A percentile compares a stretch with the other conserved stretches of the same genome.
Evolutionary conservation across 2,113 vertebrate species (phyloP).

Genomic region (Malaclemys terrapin): DNA sequence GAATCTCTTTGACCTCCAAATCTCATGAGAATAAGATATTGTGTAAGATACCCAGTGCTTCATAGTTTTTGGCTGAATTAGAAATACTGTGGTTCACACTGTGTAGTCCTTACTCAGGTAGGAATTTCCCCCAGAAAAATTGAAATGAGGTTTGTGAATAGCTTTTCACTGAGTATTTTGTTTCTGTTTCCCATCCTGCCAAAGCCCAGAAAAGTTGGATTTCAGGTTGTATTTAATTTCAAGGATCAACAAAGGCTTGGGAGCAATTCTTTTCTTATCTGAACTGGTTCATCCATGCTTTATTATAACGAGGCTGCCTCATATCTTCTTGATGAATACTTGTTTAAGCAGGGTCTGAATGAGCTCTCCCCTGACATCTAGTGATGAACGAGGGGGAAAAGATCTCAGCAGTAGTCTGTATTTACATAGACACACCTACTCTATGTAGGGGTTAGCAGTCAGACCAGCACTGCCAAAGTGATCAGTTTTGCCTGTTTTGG

Average conservation of each 20-base stretch:
- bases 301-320: background rate
- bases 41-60: background rate
- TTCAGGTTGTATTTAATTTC: background rate
- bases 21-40: accelerated
- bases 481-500: background rate
- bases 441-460: background rate
- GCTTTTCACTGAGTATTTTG: background rate
- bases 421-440: background rate
- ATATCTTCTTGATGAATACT: background rate
- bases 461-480: background rate
- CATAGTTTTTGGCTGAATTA: background rate
- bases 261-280: background rate
- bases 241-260: background rate
- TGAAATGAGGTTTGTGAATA: background rate
- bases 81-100: background rate
- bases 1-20: background rate
- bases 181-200: background rate
- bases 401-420: background rate
- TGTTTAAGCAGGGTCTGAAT: background rate
- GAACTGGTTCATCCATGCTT: background rate
- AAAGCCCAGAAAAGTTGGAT: background rate
- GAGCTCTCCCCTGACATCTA: background rate
- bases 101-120: background rate
- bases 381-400: background rate
- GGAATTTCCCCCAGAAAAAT: background rate